A percentile compares a stretch with the other conserved stretches of the same genome.
phyloP scores from a whole-genome alignment of 2,113 vertebrate species.

The Microtus ochrogaster region DNA sequence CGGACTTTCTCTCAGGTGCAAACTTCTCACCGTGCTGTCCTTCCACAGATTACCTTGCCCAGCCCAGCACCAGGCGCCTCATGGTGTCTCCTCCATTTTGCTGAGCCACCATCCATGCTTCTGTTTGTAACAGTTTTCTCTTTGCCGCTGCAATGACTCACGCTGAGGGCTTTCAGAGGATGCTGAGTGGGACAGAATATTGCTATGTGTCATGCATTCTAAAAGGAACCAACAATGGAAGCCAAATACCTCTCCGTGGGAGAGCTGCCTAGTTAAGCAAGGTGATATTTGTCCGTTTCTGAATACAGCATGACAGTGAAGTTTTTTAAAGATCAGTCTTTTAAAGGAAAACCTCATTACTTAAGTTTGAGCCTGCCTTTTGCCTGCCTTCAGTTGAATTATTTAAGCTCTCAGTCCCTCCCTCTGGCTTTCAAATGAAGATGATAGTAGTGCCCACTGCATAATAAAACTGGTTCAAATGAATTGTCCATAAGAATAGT shows the following conservation, averaged over 20 bases:
- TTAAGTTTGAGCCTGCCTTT: conserved; percentile 1
- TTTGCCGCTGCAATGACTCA: conserved; percentile 18
- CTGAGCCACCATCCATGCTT: neutral
- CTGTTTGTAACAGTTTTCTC: neutral
- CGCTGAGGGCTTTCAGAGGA: neutral
- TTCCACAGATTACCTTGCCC: neutral
- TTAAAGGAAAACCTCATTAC: neutral
- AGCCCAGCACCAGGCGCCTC: no score
- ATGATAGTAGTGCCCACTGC: neutral
- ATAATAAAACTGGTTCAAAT: neutral
- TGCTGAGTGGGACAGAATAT: neutral
- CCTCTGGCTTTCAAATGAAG: neutral
- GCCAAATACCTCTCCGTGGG: neutral
- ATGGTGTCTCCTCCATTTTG: neutral
- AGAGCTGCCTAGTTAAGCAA: neutral
- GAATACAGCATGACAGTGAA: neutral
- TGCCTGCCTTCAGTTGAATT: neutral
- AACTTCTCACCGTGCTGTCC: neutral
- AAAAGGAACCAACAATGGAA: neutral
- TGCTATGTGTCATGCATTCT: neutral
- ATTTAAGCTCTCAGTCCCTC: neutral
- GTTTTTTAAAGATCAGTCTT: neutral
- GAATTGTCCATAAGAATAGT: neutral
- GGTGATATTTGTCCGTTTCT: neutral
- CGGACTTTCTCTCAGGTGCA: neutral